Base-by-base conservation (phyloP, 2,113 vertebrate species). In the Centropus unirufus region DNA sequence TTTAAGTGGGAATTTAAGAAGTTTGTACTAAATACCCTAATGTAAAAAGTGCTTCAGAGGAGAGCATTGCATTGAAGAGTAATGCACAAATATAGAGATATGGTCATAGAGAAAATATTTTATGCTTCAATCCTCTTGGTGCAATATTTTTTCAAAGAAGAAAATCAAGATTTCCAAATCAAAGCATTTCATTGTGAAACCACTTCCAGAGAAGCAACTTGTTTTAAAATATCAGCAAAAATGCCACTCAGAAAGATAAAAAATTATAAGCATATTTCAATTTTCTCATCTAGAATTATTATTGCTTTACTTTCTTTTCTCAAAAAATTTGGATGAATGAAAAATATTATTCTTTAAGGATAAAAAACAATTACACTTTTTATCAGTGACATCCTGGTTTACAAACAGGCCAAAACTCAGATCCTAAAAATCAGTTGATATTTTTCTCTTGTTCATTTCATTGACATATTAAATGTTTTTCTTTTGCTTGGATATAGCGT, bases 401-500 rank as follows among this genome's bases (percentile, higher is more conserved):
- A 34, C 24, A 77, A 66, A 49, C 9, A 76, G 75, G 70, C 92
- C 67, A 88, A 80, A 85, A n/a, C 8, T 62, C 63, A 69, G 40
- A 72, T 75, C 69, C 73, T 77, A 36, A 2, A 95, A 92, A 72
- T 67, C 32, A 30, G 59, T 32, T 30, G 76, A 40, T 57, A 30
- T 5, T 16, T 70, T 82, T 86, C 44, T 93, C 59, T 15, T 63
- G 39, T 74, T 92, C 72, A 79, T 94, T 91, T 90, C 59, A 78
- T 80, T 83, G 90, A 83, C 64, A 88, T n/a, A 52, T 70, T 94
- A 96, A 92, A 70, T 63, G 68, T 74, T 93, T 70, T 59, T 68
- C 57, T 89, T 92, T 89, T 84, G 7, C n/a, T 78, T 92, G 83
- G 87, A 74, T 83, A 80, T 69, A 94, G 32, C 26, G 5, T 61